Percentiles rank a stretch among this genome's conserved stretches.
phyloP scores from a whole-genome alignment of 2,797 vertebrate genomes.

The Dipus sagitta region DNA sequence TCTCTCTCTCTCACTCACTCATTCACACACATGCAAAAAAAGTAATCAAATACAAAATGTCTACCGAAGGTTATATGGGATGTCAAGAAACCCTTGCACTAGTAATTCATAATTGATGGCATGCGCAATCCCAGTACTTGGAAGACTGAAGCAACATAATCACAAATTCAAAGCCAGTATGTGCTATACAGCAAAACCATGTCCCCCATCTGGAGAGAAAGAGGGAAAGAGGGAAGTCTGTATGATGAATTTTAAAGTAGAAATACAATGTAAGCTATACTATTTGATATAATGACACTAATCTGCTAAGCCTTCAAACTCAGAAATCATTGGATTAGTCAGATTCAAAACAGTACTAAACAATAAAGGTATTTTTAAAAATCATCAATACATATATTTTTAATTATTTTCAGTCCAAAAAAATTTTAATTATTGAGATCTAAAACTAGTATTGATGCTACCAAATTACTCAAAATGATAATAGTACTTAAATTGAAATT shows the following conservation, averaged over 20 bases:
- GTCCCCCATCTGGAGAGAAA: no score
- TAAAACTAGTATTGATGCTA: neutral
- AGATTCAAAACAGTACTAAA: conserved; percentile 40
- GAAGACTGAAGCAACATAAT: no score
- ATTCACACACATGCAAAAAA: neutral
- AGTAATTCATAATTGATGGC: neutral
- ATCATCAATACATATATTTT: neutral
- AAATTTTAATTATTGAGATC: neutral
- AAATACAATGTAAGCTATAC: neutral
- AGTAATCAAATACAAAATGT: conserved; percentile 18
- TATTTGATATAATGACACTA: conserved; percentile 29
- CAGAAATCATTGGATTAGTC: conserved; percentile 3
- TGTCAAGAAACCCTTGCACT: conserved; percentile 35
- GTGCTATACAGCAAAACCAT: no score
- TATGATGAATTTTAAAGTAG: conserved; percentile 19
- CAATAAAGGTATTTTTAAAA: neutral
- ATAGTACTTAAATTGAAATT: neutral
- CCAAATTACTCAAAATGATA: conserved; percentile 36
- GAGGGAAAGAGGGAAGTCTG: neutral
- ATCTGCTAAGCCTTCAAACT: conserved; percentile 10
- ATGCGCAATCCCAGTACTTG: no score
- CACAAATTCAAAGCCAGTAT: no score
- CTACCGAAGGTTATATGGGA: neutral
- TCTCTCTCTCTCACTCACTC: no score
- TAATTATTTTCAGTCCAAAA: conserved; percentile 15